phyloP scores from a whole-genome alignment of 2,113 vertebrate genomes.

The Thomomys bottae region DNA sequence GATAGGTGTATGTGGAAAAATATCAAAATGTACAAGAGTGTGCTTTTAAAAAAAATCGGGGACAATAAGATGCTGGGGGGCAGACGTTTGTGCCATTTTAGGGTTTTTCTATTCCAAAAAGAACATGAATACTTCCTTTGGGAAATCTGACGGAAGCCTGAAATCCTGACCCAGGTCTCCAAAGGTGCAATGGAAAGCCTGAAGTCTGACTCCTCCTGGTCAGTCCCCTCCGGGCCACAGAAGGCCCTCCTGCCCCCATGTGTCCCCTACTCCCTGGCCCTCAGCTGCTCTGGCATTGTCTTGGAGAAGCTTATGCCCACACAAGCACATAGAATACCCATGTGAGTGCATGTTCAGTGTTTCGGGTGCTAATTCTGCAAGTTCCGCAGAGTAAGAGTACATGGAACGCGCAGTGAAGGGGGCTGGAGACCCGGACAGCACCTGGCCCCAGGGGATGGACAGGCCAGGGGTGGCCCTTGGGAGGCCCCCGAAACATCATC shows the following conservation, averaged over 20 bases:
- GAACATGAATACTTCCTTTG: neutral
- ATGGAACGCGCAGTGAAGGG: fast-evolving
- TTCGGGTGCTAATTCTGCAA: too few species aligned
- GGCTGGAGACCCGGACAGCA: fast-evolving
- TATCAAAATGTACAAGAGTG: neutral
- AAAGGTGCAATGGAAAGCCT: neutral
- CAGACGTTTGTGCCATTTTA: too few species aligned
- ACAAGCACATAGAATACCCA: neutral
- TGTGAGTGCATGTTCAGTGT: neutral
- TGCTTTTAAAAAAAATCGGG: neutral
- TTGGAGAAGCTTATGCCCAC: fast-evolving
- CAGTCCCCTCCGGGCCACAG: neutral
- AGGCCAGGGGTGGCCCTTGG: neutral
- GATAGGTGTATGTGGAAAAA: neutral
- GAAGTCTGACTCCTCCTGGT: too few species aligned
- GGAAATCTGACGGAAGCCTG: neutral
- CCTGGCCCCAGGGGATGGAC: neutral
- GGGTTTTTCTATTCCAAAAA: neutral
- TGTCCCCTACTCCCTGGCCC: fast-evolving
- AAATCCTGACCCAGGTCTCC: fast-evolving
- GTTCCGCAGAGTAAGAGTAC: neutral
- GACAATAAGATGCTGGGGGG: too few species aligned
- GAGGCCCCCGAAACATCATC: neutral
- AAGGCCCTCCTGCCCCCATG: neutral
- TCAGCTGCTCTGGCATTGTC: fast-evolving